Evolutionary conservation across 2,888 invertebrate species (phyloP).

Genomic region (Tholera decimalis): DNA sequence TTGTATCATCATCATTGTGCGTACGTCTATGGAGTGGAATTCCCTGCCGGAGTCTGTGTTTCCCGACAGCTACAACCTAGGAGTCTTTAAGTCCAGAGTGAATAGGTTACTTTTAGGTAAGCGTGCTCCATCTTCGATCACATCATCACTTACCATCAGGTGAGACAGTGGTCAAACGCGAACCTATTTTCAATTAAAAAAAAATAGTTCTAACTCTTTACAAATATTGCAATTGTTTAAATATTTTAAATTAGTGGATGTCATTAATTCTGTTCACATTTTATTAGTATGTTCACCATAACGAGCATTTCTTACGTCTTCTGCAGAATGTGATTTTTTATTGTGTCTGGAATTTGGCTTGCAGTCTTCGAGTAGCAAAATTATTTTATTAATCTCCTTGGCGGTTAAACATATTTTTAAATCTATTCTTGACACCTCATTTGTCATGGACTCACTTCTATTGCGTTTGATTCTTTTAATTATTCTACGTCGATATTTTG

Average conservation of each 20-base stretch:
- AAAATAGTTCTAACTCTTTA: conserved; percentile 37
- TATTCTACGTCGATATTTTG: conserved; percentile 35
- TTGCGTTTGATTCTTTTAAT: conserved; percentile 56
- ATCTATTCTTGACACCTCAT: conserved; percentile 52
- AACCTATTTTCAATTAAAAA: too few relatives aligned
- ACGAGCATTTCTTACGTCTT: conserved; percentile 39
- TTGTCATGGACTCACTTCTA: conserved; percentile 51
- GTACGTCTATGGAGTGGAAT: too few relatives aligned
- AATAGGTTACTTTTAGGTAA: too few relatives aligned
- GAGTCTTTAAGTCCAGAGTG: too few relatives aligned
- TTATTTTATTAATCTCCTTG: conserved; percentile 59
- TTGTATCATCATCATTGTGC: too few relatives aligned
- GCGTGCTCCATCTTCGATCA: too few relatives aligned
- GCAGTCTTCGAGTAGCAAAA: conserved; percentile 31
- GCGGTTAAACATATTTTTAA: conserved; percentile 60
- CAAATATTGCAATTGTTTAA: conserved; percentile 38
- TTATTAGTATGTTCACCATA: conserved; percentile 60
- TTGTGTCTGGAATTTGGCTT: conserved; percentile 50
- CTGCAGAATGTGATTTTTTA: conserved; percentile 54
- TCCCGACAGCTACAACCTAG: too few relatives aligned
- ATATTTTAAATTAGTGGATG: conserved; percentile 45
- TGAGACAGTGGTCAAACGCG: too few relatives aligned
- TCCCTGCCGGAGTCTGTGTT: too few relatives aligned
- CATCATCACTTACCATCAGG: too few relatives aligned
- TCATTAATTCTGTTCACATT: conserved; percentile 54